Base-by-base conservation (phyloP, 1,140 invertebrate species). In the Parasteatoda tepidariorum region DNA sequence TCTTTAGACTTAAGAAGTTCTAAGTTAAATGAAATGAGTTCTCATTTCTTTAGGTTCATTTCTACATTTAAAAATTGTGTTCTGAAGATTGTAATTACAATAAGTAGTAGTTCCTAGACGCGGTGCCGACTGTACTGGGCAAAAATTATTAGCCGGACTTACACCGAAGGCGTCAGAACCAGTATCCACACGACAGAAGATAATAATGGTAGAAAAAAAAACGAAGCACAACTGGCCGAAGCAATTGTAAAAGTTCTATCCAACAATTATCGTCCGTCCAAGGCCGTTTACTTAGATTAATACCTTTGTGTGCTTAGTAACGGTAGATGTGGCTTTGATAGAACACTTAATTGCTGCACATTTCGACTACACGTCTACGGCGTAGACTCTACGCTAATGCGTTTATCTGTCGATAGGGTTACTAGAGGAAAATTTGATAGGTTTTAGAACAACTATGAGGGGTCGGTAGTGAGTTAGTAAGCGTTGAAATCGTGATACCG, bases 231-330 rank as follows among this genome's bases (percentile, higher is more conserved):
- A 48, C 38, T 48, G 38, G 38, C 9, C 38, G 38, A 4, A n/a
- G 4, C 38, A 18, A 48, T 48, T 48, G 38, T 48, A 13, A 18
- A 48, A 48, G 38, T 48, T 48, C 38, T 48, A 48, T 48, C 38
- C 38, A 48, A 48, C 38, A 48, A 48, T 48, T 48, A 48, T 48
- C 38, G 38, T 71, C 11, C 31, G 31, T 26, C 33, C 71, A 74
- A 74, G 71, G 71, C 57, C 71, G 41, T 33, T 74, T 74, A 31
- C 55, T 74, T 74, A 61, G 71, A 74, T 74, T 74, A 74, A 74
- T 74, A 74, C 71, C 34, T 38, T 22, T 5, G n/a, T 61, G 55
- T 33, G 33, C 33, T 68, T 61, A 48, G 57, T 61, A 57, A 74
- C 71, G 71, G 55, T 61, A 15, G 55, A 34, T 74, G 71, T 59